phyloP scores from a whole-genome alignment of 2,113 vertebrate genomes.

The Tachysurus fulvidraco region DNA sequence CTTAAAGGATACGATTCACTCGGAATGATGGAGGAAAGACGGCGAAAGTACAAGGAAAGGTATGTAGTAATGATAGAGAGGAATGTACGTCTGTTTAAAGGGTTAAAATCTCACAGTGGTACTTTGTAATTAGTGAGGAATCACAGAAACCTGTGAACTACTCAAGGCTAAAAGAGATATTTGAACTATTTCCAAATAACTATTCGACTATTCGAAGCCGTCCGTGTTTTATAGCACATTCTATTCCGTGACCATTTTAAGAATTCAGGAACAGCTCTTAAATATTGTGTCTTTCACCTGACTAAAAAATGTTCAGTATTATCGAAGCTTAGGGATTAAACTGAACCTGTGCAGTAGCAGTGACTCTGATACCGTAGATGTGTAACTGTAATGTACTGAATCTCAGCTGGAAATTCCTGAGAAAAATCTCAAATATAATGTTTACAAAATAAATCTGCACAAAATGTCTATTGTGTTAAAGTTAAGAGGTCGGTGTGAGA shows the following conservation, averaged over 20 bases:
- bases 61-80: background rate
- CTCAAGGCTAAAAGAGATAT: background rate
- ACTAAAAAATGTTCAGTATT: background rate
- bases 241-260: background rate
- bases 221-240: background rate
- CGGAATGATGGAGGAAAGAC: background rate
- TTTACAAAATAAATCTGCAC: background rate
- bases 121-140: background rate
- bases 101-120: background rate
- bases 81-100: background rate
- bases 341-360: too few relatives aligned
- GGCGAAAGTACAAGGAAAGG: background rate
- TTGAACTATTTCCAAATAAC: background rate
- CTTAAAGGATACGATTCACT: background rate
- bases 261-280: background rate
- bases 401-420: background rate
- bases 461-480: background rate
- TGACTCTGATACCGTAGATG: background rate
- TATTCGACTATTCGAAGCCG: background rate
- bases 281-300: background rate
- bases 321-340: background rate
- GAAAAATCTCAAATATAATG: background rate
- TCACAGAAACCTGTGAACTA: background rate
- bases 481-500: background rate
- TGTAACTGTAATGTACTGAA: background rate